Evolutionary conservation across 2,888 invertebrate species (phyloP).

Genomic region (Tipula lateralis): DNA sequence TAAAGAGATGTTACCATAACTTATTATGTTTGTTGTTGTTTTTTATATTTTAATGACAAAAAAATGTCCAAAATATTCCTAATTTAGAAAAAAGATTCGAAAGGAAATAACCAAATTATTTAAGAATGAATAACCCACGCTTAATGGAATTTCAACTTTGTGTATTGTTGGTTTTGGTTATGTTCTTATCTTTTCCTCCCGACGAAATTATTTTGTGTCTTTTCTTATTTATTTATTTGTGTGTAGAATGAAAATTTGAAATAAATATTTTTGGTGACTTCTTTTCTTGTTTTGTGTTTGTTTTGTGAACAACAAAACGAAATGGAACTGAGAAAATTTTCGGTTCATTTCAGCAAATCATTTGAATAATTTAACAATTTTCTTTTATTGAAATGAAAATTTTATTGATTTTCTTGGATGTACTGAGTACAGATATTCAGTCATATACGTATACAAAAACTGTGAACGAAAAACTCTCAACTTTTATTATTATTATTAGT

Average conservation of each 20-base stretch:
- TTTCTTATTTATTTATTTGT: neutral
- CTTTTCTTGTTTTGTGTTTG: neutral
- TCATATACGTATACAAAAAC: neutral
- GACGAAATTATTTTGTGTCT: neutral
- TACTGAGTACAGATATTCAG: too few relatives aligned
- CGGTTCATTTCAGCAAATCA: neutral
- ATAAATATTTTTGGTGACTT: neutral
- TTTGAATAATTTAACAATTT: conserved; percentile 15
- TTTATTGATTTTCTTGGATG: neutral
- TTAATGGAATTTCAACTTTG: neutral
- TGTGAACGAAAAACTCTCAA: neutral
- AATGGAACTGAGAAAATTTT: neutral
- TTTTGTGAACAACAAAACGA: neutral
- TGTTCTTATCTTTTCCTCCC: neutral
- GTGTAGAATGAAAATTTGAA: neutral
- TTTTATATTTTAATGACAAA: neutral
- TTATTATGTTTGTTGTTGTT: neutral
- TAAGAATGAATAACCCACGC: neutral
- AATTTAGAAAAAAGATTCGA: neutral
- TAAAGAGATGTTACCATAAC: neutral
- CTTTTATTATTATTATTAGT: neutral
- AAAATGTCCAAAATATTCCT: neutral
- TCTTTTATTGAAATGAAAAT: neutral
- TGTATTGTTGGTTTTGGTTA: neutral
- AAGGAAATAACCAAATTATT: neutral